Evolutionary conservation across 2,113 vertebrate species (phyloP), one percentile per base, ranked within the genome.

Genomic region (Suncus etruscus): DNA sequence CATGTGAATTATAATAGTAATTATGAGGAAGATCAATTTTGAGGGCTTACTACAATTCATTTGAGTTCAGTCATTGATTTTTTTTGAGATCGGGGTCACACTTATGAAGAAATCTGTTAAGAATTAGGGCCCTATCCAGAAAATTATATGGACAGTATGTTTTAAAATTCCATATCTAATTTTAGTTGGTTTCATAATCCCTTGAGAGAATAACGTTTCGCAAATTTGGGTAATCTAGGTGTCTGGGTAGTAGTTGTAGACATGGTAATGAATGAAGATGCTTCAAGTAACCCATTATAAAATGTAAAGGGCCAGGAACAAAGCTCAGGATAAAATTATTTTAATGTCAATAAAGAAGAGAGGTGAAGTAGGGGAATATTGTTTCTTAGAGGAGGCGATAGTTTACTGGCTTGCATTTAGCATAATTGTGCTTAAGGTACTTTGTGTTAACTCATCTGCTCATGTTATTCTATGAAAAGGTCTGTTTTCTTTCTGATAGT

Each of bases 11-110:
- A 81, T 85, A 32, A 50, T 70, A 12, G 72, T 84, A 51, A 77
- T 88, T 93, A 88, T 88, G 51, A 88, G 63, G 45, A 83, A 69
- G n/a, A 12, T 74, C 66, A 15, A 68, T 68, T 83, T 27, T 51
- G 63, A n/a, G 31, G 87, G 47, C 11, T 66, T 90, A 31, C 73
- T 83, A 65, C 25, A 61, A 20, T 87, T 94, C 14, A 32, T 51
- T 29, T 6, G 48, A 15, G 3, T 85, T 88, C 39, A 39, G 39
- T 5, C 3, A 39, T 39, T 39, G 39, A 39, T 3, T 39, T 3
- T 39, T 39, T 39, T 39, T 87, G 74, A 93, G 51, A 39, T 78
- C 18, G 20, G 39, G 48, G 16, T 50, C 61, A 81, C 18, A 74
- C 11, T 70, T 80, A 31, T 72, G 76, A 6, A 45, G 65, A 84